A percentile compares a stretch with the other conserved stretches of the same genome.
Conservation (phyloP, 2,888 invertebrate genomes). For the Blastobasis lacticolella region DNA sequence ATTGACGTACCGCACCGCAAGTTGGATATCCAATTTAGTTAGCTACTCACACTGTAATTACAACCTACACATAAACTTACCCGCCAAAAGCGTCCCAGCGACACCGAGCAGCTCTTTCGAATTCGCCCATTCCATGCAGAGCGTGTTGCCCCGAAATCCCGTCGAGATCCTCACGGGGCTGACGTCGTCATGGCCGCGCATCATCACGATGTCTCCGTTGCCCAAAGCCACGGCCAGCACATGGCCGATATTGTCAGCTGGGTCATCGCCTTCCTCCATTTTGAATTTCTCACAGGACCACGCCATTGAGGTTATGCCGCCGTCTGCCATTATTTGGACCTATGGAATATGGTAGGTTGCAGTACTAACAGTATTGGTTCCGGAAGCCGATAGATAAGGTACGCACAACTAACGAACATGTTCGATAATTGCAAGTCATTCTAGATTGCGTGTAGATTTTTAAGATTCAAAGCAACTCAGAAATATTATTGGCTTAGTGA, state of each 20-base stretch:
- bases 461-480: no score
- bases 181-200: constrained; percentile 95
- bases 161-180: constrained; percentile 91
- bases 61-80: constrained; percentile 22
- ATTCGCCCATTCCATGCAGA: constrained; percentile 97
- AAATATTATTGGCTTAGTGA: no score
- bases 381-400: no score
- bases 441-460: no score
- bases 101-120: constrained; percentile 93
- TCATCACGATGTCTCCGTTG: constrained; percentile 91
- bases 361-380: no score
- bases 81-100: constrained; percentile 80
- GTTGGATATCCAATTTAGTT: no score
- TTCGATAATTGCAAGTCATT: no score
- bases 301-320: constrained; percentile 92
- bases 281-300: constrained; percentile 99
- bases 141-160: constrained; percentile 82
- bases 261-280: constrained; percentile 95
- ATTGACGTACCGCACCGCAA: no score
- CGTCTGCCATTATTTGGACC: constrained; percentile 89
- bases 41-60: constrained; percentile 2
- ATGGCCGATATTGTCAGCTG: constrained; percentile 76
- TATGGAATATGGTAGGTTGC: constrained; percentile 13
- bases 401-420: no score
- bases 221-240: constrained; percentile 90